These are phyloP conservation scores for Trachymyrmex septentrionalis DNA, from an alignment of 1,140 invertebrate genomes.

Conservation along the genomic window DNA sequence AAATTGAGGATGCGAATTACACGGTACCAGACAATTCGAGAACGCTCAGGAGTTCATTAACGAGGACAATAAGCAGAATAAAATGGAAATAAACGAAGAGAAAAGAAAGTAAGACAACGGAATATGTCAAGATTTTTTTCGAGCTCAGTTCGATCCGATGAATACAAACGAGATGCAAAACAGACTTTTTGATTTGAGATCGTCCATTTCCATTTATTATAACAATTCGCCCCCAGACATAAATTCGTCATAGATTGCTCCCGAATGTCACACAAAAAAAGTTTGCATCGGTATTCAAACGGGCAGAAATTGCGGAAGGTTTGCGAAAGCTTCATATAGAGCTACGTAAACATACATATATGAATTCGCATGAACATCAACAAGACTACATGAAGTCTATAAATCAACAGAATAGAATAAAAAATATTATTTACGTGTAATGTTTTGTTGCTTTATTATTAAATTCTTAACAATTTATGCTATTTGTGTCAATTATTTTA, in stretches of 20 bases:
- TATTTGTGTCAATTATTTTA: not conserved
- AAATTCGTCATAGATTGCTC: constrained; percentile 52
- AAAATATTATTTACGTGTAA: not conserved
- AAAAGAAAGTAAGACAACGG: not conserved
- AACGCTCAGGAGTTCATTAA: constrained; percentile 67
- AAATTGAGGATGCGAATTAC: constrained; percentile 71
- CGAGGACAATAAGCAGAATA: constrained; percentile 68
- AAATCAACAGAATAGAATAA: constrained; percentile 11
- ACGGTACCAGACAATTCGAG: constrained; percentile 62
- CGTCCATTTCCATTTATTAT: constrained; percentile 31
- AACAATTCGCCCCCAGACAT: constrained; percentile 50
- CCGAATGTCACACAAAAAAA: constrained; percentile 32
- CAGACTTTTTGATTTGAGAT: constrained; percentile 39
- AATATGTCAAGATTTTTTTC: constrained; percentile 38
- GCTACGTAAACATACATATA: constrained; percentile 50
- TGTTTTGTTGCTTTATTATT: not conserved
- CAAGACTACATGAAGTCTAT: constrained; percentile 15
- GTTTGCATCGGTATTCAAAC: constrained; percentile 48
- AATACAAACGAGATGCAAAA: constrained; percentile 60
- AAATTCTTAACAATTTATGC: not conserved
- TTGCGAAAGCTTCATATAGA: constrained; percentile 41
- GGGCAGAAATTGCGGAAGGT: constrained; percentile 21
- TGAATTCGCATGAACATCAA: constrained; percentile 34
- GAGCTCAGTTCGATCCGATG: constrained; percentile 52
- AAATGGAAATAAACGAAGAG: constrained; percentile 24